phyloP scores from a whole-genome alignment of 2,888 invertebrate genomes.

The Ceriagrion tenellum region DNA sequence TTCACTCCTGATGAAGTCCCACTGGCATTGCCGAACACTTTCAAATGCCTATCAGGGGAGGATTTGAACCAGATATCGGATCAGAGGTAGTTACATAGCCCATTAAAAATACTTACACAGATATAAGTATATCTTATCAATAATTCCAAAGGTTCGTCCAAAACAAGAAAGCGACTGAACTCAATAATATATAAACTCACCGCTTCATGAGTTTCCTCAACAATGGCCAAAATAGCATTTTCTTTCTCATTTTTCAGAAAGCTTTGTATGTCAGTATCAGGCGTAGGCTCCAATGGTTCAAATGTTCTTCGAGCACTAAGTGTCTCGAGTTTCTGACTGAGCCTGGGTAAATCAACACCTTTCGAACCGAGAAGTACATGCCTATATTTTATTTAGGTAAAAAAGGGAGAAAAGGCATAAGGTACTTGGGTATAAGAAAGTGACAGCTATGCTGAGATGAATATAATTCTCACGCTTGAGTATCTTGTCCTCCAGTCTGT shows the following conservation, averaged over 20 bases:
- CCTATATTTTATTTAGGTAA: constrained; percentile 78
- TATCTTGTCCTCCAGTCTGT: constrained; percentile 90
- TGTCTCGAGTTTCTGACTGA: constrained; percentile 93
- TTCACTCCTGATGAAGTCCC: constrained; percentile 90
- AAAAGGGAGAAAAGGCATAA: too few relatives aligned
- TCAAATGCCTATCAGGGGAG: constrained; percentile 79
- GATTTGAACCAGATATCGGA: constrained; percentile 70
- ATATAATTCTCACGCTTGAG: constrained; percentile 88
- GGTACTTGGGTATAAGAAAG: too few relatives aligned
- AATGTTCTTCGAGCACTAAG: constrained; percentile 92
- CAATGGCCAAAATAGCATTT: constrained; percentile 93
- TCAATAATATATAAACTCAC: constrained; percentile 79
- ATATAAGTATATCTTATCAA: too few relatives aligned
- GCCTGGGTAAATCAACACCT: constrained; percentile 95
- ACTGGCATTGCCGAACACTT: constrained; percentile 80
- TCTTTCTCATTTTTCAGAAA: constrained; percentile 95
- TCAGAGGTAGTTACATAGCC: background rate
- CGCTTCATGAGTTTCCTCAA: constrained; percentile 92
- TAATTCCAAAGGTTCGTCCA: constrained; percentile 51
- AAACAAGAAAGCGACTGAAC: background rate
- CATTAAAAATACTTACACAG: too few relatives aligned
- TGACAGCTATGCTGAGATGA: background rate
- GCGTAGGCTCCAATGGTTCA: constrained; percentile 93
- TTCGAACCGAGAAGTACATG: constrained; percentile 94
- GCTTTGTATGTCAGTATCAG: constrained; percentile 94